Percentiles rank a stretch among this genome's conserved stretches.
Conservation (phyloP, 2,888 invertebrate species). For the Drosophila monieri region DNA sequence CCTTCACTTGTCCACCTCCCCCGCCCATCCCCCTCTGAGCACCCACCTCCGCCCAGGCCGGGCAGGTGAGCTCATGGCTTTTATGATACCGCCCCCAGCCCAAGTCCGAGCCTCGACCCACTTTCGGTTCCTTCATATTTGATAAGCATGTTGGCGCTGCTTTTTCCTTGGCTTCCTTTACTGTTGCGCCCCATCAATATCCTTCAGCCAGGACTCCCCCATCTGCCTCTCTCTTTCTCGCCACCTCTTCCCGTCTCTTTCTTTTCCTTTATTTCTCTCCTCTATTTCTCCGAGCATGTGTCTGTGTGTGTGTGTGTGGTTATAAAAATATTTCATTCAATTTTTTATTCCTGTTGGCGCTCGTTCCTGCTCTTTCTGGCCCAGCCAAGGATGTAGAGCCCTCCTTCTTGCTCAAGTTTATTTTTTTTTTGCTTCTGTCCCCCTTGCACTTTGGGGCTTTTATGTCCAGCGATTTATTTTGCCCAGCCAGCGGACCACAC, state of each 20-base stretch:
- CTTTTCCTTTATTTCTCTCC: conserved; percentile 24
- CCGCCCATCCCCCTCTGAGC: background rate
- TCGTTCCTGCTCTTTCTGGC: conserved; percentile 46
- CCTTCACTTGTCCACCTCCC: conserved; percentile 9
- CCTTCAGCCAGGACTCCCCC: conserved; percentile 40
- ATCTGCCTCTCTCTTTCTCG: conserved; percentile 9
- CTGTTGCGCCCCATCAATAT: conserved; percentile 66
- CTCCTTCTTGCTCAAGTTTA: background rate
- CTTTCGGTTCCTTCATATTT: conserved; percentile 77
- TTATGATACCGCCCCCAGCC: conserved; percentile 61
- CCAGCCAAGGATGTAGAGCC: conserved; percentile 2
- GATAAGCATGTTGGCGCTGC: conserved; percentile 66
- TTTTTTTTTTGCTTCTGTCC: conserved; percentile 44
- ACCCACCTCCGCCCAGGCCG: background rate
- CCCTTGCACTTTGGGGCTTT: conserved; percentile 56
- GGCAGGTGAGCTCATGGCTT: conserved; percentile 75
- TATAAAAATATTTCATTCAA: conserved; percentile 82
- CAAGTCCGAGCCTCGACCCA: conserved; percentile 52
- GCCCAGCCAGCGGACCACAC: conserved; percentile 66
- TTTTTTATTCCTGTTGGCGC: conserved; percentile 70
- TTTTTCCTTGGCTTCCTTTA: conserved; percentile 42
- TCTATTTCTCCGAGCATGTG: conserved; percentile 10
- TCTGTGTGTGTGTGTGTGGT: conserved; percentile 49
- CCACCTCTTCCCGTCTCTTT: conserved; percentile 15
- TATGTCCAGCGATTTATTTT: conserved; percentile 76